Conservation (phyloP, 2,113 vertebrate genomes). For the Lipotes vexillifer region DNA sequence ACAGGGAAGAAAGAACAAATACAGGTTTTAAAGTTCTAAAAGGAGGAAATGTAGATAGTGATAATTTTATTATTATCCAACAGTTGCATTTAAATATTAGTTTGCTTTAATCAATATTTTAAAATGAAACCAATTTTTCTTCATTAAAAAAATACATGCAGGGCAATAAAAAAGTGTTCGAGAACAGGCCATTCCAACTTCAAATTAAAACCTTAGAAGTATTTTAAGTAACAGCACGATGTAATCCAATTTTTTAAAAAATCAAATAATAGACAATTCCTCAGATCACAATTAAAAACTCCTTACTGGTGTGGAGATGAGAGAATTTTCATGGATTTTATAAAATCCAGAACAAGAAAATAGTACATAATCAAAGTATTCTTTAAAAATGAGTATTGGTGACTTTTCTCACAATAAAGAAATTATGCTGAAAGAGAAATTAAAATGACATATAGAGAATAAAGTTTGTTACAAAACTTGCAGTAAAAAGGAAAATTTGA, state of each 20-base stretch:
- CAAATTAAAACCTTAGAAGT: neutral
- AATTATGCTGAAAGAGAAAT: slow-evolving; percentile 47
- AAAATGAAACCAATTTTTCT: neutral
- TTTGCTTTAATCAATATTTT: neutral
- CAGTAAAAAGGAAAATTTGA: slow-evolving; percentile 20
- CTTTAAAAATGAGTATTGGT: neutral
- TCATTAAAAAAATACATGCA: neutral
- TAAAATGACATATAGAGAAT: slow-evolving; percentile 40
- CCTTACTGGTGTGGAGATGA: neutral
- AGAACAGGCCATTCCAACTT: neutral
- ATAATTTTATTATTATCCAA: neutral
- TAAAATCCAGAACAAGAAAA: slow-evolving; percentile 4
- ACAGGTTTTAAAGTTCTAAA: neutral
- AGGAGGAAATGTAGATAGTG: neutral
- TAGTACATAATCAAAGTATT: neutral
- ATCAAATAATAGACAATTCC: neutral
- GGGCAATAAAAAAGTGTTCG: neutral
- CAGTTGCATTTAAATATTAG: neutral
- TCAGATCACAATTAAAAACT: neutral
- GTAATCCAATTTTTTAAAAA: neutral
- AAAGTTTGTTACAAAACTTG: slow-evolving; percentile 5
- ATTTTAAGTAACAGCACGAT: neutral
- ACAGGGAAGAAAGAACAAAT: neutral
- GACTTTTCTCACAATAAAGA: slow-evolving; percentile 36
- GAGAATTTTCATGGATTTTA: neutral